Percentiles rank a stretch among this genome's conserved stretches.
These are phyloP conservation scores for Eulemur coronatus DNA, from an alignment of 2,797 vertebrate species.

Conservation along the genomic window DNA sequence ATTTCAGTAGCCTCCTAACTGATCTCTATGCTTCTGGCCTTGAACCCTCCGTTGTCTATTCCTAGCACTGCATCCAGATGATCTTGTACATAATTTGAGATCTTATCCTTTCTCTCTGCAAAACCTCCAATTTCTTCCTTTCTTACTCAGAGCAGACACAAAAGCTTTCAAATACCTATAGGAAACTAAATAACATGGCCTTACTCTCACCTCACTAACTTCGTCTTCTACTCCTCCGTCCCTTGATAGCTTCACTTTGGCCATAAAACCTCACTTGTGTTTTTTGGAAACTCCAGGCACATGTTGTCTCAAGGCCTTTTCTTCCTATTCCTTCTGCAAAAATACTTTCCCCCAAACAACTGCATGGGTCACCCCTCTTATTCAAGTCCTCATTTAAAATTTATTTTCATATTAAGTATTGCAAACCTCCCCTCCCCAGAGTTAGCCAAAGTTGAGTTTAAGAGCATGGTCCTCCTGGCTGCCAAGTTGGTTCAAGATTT, in stretches of 20 bases:
- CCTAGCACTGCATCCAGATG: neutral
- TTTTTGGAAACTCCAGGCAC: neutral
- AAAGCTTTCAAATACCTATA: neutral
- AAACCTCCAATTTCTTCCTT: neutral
- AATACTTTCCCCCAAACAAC: neutral
- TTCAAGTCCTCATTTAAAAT: neutral
- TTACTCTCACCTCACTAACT: neutral
- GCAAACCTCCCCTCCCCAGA: neutral
- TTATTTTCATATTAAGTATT: neutral
- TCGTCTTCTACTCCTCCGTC: neutral
- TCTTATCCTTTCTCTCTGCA: neutral
- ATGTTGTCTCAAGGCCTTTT: neutral
- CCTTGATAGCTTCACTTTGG: too few species aligned
- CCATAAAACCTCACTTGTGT: neutral
- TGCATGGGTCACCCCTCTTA: neutral
- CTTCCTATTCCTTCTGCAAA: neutral
- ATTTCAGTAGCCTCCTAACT: neutral
- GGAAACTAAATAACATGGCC: neutral
- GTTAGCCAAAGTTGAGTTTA: neutral
- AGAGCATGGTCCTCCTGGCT: neutral
- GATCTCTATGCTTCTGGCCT: neutral
- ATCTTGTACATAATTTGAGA: neutral
- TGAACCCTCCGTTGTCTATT: neutral
- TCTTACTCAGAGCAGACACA: neutral
- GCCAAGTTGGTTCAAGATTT: neutral